Evolutionary conservation across 1,140 invertebrate species (phyloP).

Genomic region (Pachypeltis micranthus): DNA sequence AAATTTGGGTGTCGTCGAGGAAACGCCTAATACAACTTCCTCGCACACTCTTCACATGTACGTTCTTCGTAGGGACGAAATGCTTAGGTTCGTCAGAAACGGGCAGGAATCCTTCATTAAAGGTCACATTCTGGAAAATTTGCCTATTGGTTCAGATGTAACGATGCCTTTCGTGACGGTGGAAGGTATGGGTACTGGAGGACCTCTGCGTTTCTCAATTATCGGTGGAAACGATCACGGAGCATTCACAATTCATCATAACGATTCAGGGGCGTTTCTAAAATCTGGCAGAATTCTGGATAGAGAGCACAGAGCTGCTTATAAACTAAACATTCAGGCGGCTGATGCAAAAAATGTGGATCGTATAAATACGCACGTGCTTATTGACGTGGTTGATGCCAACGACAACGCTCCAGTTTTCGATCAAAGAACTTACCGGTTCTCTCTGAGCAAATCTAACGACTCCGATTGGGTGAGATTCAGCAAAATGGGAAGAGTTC

Average conservation of each 20-base stretch:
- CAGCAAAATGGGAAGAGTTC: slow-evolving; percentile 63
- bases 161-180: slow-evolving; percentile 53
- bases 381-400: slow-evolving; percentile 62
- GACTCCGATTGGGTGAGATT: slow-evolving; percentile 41
- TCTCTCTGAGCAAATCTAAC: slow-evolving; percentile 49
- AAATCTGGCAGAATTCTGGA: slow-evolving; percentile 61
- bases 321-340: slow-evolving; percentile 60
- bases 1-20: slow-evolving; percentile 65
- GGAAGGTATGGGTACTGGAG: slow-evolving; percentile 31
- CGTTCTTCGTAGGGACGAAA: slow-evolving; percentile 64
- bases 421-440: slow-evolving; percentile 60
- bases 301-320: slow-evolving; percentile 51
- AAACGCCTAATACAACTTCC: slow-evolving; percentile 60
- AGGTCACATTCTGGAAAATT: slow-evolving; percentile 57
- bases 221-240: slow-evolving; percentile 55
- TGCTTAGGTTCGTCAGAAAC: slow-evolving; percentile 56
- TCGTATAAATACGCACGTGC: slow-evolving; percentile 56
- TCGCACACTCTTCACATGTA: slow-evolving; percentile 68
- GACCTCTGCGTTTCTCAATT: slow-evolving; percentile 62
- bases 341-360: slow-evolving; percentile 59
- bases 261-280: slow-evolving; percentile 46
- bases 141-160: slow-evolving; percentile 51
- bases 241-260: slow-evolving; percentile 54
- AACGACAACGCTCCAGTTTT: slow-evolving; percentile 87
- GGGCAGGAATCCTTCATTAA: slow-evolving; percentile 47